phyloP scores from a whole-genome alignment of 2,797 vertebrate species.

The Dicrostonyx torquatus region DNA sequence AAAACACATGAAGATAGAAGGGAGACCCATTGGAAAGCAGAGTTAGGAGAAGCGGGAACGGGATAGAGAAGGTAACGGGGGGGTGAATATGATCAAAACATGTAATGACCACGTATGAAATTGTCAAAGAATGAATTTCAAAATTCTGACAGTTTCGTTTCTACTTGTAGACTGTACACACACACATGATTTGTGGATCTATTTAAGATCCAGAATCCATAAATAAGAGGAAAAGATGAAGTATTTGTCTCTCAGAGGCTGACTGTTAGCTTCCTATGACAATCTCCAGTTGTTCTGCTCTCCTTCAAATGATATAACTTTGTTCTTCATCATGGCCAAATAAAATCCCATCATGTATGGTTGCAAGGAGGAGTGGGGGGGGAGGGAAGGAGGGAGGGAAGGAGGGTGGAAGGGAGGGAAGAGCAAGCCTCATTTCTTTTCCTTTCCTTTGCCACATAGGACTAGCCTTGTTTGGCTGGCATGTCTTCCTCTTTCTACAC shows the following conservation, averaged over 20 bases:
- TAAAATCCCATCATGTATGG: too few relatives aligned
- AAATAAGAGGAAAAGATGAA: not conserved
- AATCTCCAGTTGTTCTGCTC: not conserved
- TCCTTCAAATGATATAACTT: too few relatives aligned
- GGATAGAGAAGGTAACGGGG: not conserved
- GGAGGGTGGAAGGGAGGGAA: too few relatives aligned
- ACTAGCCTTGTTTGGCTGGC: not conserved
- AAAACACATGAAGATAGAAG: not conserved
- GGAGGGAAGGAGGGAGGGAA: not conserved
- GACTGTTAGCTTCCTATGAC: not conserved
- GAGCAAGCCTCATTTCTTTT: accelerated
- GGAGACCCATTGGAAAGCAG: not conserved
- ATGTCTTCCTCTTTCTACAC: not conserved
- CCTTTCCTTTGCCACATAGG: accelerated
- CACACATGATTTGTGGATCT: not conserved
- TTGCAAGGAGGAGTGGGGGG: too few relatives aligned
- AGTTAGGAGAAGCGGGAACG: not conserved
- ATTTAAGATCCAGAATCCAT: not conserved
- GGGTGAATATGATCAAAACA: too few relatives aligned
- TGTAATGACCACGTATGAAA: too few relatives aligned
- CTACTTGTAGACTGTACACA: not conserved
- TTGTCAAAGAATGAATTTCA: not conserved
- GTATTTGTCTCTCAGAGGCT: not conserved
- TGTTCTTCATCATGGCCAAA: too few relatives aligned
- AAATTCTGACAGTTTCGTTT: not conserved